These are phyloP conservation scores for Tor tambroides DNA, from an alignment of 2,113 vertebrate species.

Conservation along the genomic window DNA sequence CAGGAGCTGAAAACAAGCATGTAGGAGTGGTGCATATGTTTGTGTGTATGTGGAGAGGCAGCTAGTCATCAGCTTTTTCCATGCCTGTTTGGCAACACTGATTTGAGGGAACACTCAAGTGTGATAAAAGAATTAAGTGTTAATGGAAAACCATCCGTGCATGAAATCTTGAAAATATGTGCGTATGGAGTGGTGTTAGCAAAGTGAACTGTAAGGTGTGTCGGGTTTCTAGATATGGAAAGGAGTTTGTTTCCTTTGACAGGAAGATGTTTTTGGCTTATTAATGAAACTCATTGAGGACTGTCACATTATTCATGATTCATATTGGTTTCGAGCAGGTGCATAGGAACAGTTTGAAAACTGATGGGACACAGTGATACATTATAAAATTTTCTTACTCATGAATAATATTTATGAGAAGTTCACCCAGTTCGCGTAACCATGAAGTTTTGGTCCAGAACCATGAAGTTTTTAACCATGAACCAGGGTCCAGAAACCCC, in stretches of 20 bases:
- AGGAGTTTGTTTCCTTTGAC: neutral
- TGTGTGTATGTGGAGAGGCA: constrained; percentile 31
- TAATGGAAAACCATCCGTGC: constrained; percentile 52
- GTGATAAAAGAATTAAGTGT: constrained; percentile 49
- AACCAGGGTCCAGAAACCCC: too few species aligned
- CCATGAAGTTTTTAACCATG: too few species aligned
- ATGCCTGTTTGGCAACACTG: constrained; percentile 52
- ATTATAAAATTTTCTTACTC: too few species aligned
- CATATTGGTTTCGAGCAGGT: neutral
- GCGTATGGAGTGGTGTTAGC: neutral
- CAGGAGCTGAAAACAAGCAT: constrained; percentile 62
- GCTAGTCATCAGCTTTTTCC: constrained; percentile 44
- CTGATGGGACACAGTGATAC: neutral
- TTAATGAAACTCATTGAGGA: neutral
- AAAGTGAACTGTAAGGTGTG: constrained; percentile 19
- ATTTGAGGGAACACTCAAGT: constrained; percentile 17
- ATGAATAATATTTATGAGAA: too few species aligned
- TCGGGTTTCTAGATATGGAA: neutral
- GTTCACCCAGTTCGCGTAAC: too few species aligned
- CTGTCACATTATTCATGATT: neutral
- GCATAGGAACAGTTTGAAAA: neutral
- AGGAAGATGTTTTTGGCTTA: neutral
- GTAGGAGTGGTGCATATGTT: constrained; percentile 42
- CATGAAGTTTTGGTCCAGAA: too few species aligned
- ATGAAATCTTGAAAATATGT: constrained; percentile 27